Conservation (phyloP, 2,797 vertebrate species). For the Nothura maculosa region DNA sequence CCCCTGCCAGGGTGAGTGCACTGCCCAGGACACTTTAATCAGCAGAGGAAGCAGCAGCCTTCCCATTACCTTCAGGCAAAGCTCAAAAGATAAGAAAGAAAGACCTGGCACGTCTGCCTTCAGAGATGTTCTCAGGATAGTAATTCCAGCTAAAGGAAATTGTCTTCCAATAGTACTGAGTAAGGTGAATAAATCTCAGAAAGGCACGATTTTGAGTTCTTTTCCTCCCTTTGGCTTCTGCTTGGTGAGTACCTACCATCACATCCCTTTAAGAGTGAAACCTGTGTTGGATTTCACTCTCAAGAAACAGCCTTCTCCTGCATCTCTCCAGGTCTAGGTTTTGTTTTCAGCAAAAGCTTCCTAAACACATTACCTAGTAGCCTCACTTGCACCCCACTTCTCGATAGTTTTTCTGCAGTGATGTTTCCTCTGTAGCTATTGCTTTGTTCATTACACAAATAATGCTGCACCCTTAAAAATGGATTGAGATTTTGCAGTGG, state of each 20-base stretch:
- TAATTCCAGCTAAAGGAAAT: neutral
- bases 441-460: neutral
- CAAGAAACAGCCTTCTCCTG: neutral
- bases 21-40: neutral
- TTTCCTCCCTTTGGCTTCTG: neutral
- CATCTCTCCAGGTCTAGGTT: neutral
- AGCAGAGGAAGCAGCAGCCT: constrained; percentile 45
- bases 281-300: neutral
- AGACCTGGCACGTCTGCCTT: neutral
- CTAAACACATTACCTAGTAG: neutral
- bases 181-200: neutral
- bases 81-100: neutral
- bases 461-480: neutral
- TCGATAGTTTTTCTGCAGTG: neutral
- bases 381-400: neutral
- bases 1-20: neutral
- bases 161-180: neutral
- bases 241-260: neutral
- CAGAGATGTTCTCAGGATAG: neutral
- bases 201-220: neutral
- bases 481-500: neutral
- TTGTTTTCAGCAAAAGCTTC: neutral
- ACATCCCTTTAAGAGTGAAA: neutral
- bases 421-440: neutral
- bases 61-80: neutral